phyloP scores from a whole-genome alignment of 2,113 vertebrate genomes.

The Pipra filicauda region DNA sequence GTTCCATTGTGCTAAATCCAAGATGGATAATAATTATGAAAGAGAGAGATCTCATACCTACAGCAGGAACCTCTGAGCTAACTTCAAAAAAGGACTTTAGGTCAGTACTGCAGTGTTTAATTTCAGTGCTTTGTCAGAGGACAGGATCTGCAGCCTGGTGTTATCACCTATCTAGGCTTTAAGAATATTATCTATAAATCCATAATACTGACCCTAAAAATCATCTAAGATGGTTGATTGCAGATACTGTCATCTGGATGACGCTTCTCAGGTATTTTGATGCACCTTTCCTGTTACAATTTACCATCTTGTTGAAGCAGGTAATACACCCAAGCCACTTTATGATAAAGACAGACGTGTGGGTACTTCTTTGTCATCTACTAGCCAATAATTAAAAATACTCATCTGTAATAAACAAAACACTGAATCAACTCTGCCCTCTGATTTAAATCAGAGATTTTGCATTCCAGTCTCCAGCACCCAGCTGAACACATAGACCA shows the following conservation, averaged over 20 bases:
- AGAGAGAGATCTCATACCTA: neutral
- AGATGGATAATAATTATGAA: neutral
- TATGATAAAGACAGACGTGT: neutral
- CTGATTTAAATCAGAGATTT: neutral
- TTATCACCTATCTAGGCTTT: neutral
- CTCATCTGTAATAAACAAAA: neutral
- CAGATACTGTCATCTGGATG: neutral
- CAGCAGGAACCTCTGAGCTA: neutral
- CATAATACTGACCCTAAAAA: neutral
- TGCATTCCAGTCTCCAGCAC: neutral
- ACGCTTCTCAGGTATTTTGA: neutral
- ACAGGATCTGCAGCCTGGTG: neutral
- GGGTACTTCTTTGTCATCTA: neutral
- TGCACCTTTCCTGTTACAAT: neutral
- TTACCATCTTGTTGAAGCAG: neutral
- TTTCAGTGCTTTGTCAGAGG: neutral
- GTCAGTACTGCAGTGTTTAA: neutral
- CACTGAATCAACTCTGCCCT: neutral
- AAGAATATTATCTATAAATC: neutral
- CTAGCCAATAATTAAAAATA: neutral
- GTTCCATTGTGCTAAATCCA: neutral
- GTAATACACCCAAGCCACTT: neutral
- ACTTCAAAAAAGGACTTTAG: neutral
- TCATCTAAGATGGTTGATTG: neutral
- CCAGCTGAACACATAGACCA: neutral